Evolutionary conservation across 2,797 vertebrate species (phyloP).

Genomic region (Mormyrops boulengeri): DNA sequence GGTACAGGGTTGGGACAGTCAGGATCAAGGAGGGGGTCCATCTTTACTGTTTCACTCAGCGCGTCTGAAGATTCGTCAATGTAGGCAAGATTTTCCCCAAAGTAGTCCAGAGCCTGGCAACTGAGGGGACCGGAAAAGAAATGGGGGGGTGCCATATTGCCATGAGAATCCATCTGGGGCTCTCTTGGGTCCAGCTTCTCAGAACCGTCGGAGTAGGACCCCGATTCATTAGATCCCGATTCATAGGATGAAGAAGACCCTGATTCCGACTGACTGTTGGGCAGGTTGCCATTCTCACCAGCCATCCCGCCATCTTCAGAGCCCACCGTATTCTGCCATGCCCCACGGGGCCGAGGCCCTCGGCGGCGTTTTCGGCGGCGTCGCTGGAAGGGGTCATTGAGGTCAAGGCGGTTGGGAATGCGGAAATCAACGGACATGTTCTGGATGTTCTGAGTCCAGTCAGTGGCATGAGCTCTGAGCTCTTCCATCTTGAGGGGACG

Average conservation of each 20-base stretch:
- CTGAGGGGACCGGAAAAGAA: constrained; percentile 29
- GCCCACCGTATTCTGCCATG: constrained; percentile 28
- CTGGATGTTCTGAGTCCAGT: constrained; percentile 82
- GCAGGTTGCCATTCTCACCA: constrained; percentile 54
- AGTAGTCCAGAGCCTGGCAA: constrained; percentile 70
- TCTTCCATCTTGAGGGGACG: constrained; percentile 73
- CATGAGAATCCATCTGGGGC: not conserved
- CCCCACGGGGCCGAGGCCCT: not conserved
- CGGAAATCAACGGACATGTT: constrained; percentile 72
- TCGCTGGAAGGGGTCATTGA: constrained; percentile 71
- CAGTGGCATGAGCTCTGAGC: constrained; percentile 80
- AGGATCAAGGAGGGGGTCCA: constrained; percentile 31
- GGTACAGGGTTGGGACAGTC: constrained; percentile 33
- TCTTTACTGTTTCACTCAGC: constrained; percentile 62
- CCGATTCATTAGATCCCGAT: constrained; percentile 39
- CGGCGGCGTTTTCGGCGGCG: constrained; percentile 63
- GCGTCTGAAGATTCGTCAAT: constrained; percentile 87
- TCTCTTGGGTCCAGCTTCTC: constrained; percentile 26
- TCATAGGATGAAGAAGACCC: constrained; percentile 15
- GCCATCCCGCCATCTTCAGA: constrained; percentile 39
- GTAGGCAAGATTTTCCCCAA: constrained; percentile 80
- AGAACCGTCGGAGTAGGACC: constrained; percentile 45
- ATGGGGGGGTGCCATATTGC: constrained; percentile 20
- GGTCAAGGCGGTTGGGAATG: constrained; percentile 65
- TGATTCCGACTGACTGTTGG: constrained; percentile 52